Percentiles rank a stretch among this genome's conserved stretches.
Evolutionary conservation across 2,113 vertebrate genomes (phyloP).

Genomic region (Pimephales promelas): DNA sequence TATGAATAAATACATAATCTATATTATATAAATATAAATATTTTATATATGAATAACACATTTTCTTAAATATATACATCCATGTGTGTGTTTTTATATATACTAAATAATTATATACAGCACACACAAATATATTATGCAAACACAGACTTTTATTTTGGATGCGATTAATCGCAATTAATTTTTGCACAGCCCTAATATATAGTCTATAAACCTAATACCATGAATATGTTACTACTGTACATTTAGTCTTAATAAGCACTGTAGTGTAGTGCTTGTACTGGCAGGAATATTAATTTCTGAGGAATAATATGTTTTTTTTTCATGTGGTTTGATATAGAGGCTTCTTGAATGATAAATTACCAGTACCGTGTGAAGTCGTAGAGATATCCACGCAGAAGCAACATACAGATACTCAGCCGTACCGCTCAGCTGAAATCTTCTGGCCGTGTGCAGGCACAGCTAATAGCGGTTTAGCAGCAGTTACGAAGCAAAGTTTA

Average conservation of each 20-base stretch:
- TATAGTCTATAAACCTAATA: background rate
- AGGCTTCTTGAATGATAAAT: constrained; percentile 25
- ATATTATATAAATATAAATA: too few relatives aligned
- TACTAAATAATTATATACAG: too few relatives aligned
- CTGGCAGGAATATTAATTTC: constrained; percentile 1
- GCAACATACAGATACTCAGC: constrained; percentile 22
- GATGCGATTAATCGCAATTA: too few relatives aligned
- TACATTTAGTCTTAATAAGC: background rate
- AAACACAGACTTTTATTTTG: too few relatives aligned
- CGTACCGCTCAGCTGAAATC: background rate
- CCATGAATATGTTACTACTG: background rate
- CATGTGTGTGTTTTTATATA: too few relatives aligned
- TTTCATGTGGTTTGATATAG: background rate
- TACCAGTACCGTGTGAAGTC: background rate
- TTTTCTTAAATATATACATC: too few relatives aligned
- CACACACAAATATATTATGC: too few relatives aligned
- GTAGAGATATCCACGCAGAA: background rate
- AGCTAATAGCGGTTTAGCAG: constrained; percentile 1
- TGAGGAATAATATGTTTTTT: constrained; percentile 15
- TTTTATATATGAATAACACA: too few relatives aligned
- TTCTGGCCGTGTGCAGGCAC: background rate
- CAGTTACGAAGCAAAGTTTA: constrained; percentile 9
- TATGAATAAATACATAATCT: too few relatives aligned
- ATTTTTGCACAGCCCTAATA: too few relatives aligned
- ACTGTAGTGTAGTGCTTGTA: background rate